Base-by-base conservation (phyloP, 2,888 invertebrate genomes). In the Dynastes hyllus region DNA sequence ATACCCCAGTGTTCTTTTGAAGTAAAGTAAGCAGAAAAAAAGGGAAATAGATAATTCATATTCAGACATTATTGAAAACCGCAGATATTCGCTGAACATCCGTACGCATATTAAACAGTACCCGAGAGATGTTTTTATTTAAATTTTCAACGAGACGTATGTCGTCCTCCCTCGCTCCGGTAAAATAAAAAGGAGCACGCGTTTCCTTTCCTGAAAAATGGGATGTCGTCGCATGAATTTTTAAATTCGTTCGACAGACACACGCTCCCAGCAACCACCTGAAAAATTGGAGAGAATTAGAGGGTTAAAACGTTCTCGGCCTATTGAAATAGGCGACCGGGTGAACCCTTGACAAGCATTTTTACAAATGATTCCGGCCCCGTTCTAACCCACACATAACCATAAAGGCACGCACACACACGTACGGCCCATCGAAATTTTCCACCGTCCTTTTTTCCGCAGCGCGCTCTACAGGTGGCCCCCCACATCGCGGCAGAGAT, bases 361-460 rank as follows among this genome's bases (percentile, higher is more conserved):
- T 88, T 88, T 87, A 87, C 87, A 88, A 88, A 88, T 88, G 87
- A 87, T 87, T 86, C 86, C 86, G 86, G 85, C 22, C 85, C 81
- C 85, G 83, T 84, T 83, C 84, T 84, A 83, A 85, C 81, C 81
- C 82, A 81, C 80, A 81, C 75, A 77, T 69, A 50, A 51, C 51
- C 69, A 69, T 69, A 69, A 69, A 69, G 50, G 29, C 78, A 73
- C 40, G 67, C 66, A 76, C 51, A 71, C 78, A 61, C 70, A 45
- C 16, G 55, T 70, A 11, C 45, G 11, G 27, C 51, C 16, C 27
- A 27, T 50, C 71, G 79, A 78, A 80, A 79, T 80, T 80, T 80
- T 79, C 80, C 79, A 81, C 77, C 76, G 78, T 77, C 81, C 83
- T 83, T 58, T 82, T 76, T 75, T 75, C 50, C 58, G 45, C 66